Conservation (phyloP, 2,888 invertebrate genomes). For the Leucoma salicis region DNA sequence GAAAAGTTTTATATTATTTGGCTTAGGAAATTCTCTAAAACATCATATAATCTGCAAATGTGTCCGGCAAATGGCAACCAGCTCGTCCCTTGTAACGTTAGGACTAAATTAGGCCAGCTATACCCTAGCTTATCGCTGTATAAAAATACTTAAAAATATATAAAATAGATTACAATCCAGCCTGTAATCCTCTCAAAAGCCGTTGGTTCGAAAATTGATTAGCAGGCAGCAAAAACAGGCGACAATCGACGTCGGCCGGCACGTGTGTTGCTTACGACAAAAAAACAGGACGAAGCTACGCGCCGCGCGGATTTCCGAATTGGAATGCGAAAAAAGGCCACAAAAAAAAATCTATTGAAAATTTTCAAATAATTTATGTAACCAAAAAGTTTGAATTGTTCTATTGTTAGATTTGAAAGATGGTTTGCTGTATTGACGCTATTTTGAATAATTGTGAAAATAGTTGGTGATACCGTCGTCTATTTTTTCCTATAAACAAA, state of each 20-base stretch:
- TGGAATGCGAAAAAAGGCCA: conserved; percentile 28
- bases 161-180: conserved; percentile 24
- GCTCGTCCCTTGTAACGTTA: too few relatives aligned
- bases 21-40: too few relatives aligned
- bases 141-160: too few relatives aligned
- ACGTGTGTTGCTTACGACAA: conserved; percentile 48
- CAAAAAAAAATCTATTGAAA: conserved; percentile 24
- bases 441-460: conserved; percentile 1
- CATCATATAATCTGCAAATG: too few relatives aligned
- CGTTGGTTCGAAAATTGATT: conserved; percentile 47
- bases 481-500: not conserved
- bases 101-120: too few relatives aligned
- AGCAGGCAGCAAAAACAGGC: conserved; percentile 47
- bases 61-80: too few relatives aligned
- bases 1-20: too few relatives aligned
- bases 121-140: too few relatives aligned
- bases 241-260: conserved; percentile 44
- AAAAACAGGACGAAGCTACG: conserved; percentile 32
- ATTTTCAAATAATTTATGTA: conserved; percentile 29
- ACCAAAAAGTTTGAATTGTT: conserved; percentile 30
- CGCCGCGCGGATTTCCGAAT: conserved; percentile 35
- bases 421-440: conserved; percentile 2
- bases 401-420: conserved; percentile 24
- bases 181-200: conserved; percentile 31
- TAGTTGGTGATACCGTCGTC: not conserved